phyloP scores from a whole-genome alignment of 2,113 vertebrate genomes.

The Anoura caudifer region DNA sequence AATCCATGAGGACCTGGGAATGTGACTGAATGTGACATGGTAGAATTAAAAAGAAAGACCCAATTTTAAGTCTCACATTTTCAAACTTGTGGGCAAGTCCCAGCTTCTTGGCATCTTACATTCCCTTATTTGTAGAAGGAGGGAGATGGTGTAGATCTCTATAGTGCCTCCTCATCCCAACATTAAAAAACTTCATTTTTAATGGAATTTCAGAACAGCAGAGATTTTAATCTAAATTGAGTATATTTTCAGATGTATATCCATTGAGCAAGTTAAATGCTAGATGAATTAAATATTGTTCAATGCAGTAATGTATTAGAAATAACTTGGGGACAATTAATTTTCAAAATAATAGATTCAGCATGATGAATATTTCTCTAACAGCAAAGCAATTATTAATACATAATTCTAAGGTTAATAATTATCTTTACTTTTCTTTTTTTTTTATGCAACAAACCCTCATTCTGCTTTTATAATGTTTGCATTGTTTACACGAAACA shows the following conservation, averaged over 20 bases:
- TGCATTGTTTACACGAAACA: not conserved
- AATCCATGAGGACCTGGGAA: not conserved
- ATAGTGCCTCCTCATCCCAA: not conserved
- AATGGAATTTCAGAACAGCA: not conserved
- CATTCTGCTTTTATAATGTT: not conserved
- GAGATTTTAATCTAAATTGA: conserved; percentile 24
- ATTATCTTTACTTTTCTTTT: not conserved
- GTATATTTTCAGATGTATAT: not conserved
- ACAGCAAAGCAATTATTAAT: conserved; percentile 14
- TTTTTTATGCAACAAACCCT: not conserved
- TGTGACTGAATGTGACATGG: not conserved
- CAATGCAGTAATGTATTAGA: conserved; percentile 1
- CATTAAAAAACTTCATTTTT: not conserved
- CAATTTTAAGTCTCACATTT: not conserved
- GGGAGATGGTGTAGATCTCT: not conserved
- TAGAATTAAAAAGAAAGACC: not conserved
- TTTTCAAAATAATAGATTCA: conserved; percentile 20
- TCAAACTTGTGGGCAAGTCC: not conserved
- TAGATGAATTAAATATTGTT: conserved; percentile 2
- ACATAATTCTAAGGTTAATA: conserved; percentile 18
- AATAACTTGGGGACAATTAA: conserved; percentile 15
- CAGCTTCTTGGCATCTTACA: not conserved
- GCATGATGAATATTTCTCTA: conserved; percentile 2
- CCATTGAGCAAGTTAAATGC: not conserved
- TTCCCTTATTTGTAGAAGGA: not conserved